phyloP scores from a whole-genome alignment of 2,888 invertebrate genomes.

The Ditula angustiorana region DNA sequence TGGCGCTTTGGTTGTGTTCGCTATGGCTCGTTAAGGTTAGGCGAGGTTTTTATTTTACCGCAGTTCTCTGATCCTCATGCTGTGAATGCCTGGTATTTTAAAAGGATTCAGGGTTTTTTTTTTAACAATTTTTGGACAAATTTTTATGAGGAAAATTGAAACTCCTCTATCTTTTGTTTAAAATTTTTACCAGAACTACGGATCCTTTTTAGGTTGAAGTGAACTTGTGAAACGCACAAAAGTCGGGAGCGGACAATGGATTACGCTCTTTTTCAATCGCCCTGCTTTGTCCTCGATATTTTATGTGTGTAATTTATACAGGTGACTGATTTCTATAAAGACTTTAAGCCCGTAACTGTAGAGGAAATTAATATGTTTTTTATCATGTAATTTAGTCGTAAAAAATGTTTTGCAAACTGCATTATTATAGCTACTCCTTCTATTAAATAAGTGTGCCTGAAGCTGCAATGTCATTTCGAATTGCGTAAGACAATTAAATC shows the following conservation, averaged over 20 bases:
- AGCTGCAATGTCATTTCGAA: constrained; percentile 22
- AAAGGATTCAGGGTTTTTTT: too few relatives aligned
- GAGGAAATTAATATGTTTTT: too few relatives aligned
- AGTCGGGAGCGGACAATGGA: constrained; percentile 9
- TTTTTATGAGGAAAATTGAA: not conserved
- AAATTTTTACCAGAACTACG: not conserved
- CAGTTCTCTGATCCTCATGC: not conserved
- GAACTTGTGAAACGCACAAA: not conserved
- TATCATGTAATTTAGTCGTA: too few relatives aligned
- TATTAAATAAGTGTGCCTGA: constrained; percentile 9
- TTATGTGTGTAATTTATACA: constrained; percentile 11
- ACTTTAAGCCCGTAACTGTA: not conserved
- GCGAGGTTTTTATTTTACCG: constrained; percentile 24
- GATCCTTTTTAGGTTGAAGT: not conserved
- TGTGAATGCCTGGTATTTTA: not conserved
- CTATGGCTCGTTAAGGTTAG: constrained; percentile 29
- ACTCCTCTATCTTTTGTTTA: too few relatives aligned
- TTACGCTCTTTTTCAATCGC: constrained; percentile 3
- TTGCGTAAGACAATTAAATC: constrained; percentile 29
- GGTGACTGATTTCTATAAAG: not conserved
- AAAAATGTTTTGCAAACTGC: too few relatives aligned
- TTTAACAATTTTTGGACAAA: too few relatives aligned
- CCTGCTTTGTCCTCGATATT: constrained; percentile 3
- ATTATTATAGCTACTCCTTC: not conserved
- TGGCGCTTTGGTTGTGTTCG: constrained; percentile 32